phyloP scores from a whole-genome alignment of 2,888 invertebrate species.

The Sisyra nigra region DNA sequence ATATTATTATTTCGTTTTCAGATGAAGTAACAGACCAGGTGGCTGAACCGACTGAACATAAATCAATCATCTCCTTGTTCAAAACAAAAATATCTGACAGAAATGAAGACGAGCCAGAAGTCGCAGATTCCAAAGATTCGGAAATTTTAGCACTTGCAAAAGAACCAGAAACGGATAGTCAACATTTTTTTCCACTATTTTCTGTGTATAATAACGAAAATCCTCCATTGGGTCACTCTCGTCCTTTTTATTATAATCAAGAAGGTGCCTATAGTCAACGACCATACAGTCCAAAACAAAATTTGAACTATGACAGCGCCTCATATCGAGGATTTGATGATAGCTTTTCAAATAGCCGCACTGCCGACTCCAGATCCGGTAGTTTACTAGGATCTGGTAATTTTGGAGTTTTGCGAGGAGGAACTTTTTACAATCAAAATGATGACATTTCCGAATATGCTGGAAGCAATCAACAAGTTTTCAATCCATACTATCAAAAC shows the following conservation, averaged over 20 bases:
- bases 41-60: conserved; percentile 3
- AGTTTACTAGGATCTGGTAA: conserved; percentile 65
- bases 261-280: conserved; percentile 45
- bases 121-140: too few relatives aligned
- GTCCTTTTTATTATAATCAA: conserved; percentile 40
- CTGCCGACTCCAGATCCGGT: not conserved
- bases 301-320: conserved; percentile 27
- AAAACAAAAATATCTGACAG: too few relatives aligned
- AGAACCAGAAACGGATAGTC: conserved; percentile 38
- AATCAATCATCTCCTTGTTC: too few relatives aligned
- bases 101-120: not conserved
- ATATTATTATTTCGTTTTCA: too few relatives aligned
- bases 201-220: conserved; percentile 28
- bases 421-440: conserved; percentile 66
- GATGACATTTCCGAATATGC: conserved; percentile 40
- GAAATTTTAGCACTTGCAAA: not conserved
- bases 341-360: not conserved
- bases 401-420: conserved; percentile 73
- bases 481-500: conserved; percentile 41
- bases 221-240: conserved; percentile 42
- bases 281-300: conserved; percentile 32
- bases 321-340: conserved; percentile 13
- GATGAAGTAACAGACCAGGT: not conserved
- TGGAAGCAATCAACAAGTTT: conserved; percentile 34
- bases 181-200: conserved; percentile 66